phyloP scores from a whole-genome alignment of 30 jellyfish, hydroid and myxozoan genomes.

The Clytia hemisphaerica region DNA sequence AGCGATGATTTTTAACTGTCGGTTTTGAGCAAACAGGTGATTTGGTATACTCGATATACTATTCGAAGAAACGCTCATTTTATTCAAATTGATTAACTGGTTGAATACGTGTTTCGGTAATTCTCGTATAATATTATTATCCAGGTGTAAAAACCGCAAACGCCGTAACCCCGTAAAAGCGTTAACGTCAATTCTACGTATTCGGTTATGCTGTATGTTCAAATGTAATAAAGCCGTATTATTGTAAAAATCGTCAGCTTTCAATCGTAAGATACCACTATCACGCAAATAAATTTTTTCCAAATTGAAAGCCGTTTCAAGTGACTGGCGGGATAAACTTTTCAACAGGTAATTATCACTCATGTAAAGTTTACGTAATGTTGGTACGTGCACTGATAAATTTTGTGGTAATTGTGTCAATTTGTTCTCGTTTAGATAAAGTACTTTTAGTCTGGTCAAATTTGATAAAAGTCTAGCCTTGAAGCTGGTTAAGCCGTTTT shows the following conservation, averaged over 20 bases:
- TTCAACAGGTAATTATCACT: neutral
- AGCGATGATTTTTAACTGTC: neutral
- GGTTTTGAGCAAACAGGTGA: neutral
- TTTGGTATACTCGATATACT: neutral
- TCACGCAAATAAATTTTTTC: neutral
- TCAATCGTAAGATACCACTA: neutral
- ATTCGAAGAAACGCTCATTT: neutral
- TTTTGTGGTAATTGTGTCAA: neutral
- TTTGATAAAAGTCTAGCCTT: neutral
- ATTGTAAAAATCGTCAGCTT: neutral
- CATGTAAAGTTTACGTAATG: neutral
- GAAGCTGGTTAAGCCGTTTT: neutral
- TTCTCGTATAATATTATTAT: neutral
- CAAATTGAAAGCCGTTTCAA: neutral
- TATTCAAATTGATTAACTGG: neutral
- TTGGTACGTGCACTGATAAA: neutral
- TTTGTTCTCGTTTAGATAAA: neutral
- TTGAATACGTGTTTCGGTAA: neutral
- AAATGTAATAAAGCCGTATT: neutral
- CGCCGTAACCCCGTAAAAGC: conserved; percentile 4
- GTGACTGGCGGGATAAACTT: neutral
- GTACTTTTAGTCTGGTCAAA: neutral
- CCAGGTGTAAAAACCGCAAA: neutral
- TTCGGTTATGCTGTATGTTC: neutral
- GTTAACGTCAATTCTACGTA: neutral